These are phyloP conservation scores for Pectinophora gossypiella DNA, from an alignment of 1,140 invertebrate species.

Conservation along the genomic window DNA sequence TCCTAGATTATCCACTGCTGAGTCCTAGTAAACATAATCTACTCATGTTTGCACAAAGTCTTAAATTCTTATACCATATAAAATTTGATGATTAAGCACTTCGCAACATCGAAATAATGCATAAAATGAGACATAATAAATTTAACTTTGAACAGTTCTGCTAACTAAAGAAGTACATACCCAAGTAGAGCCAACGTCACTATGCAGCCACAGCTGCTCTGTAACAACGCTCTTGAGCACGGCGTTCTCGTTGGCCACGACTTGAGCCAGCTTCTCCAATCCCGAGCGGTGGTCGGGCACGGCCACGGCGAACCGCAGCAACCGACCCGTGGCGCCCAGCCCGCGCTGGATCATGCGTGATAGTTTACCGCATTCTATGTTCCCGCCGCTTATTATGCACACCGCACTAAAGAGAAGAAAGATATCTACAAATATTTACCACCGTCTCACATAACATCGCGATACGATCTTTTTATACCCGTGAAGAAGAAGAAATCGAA, in stretches of 20 bases:
- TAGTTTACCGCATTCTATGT: slow-evolving; percentile 46
- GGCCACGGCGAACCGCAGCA: slow-evolving; percentile 47
- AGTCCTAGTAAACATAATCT: neutral
- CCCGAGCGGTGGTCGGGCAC: slow-evolving; percentile 46
- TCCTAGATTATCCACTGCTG: too few relatives aligned
- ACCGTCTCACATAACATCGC: too few relatives aligned
- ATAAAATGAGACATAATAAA: too few relatives aligned
- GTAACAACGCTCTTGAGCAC: slow-evolving; percentile 56
- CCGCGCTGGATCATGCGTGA: slow-evolving; percentile 55
- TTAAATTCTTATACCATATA: too few relatives aligned
- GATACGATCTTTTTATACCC: too few relatives aligned
- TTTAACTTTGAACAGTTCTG: too few relatives aligned
- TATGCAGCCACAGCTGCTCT: slow-evolving; percentile 61
- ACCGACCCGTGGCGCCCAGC: slow-evolving; percentile 39
- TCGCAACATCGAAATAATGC: too few relatives aligned
- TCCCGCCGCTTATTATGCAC: slow-evolving; percentile 56
- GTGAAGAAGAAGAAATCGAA: too few relatives aligned
- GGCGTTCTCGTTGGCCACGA: slow-evolving; percentile 45
- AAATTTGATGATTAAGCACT: too few relatives aligned
- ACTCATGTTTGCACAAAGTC: neutral
- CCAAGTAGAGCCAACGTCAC: slow-evolving; percentile 51
- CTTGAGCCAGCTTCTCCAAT: slow-evolving; percentile 40
- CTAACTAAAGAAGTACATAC: slow-evolving; percentile 25
- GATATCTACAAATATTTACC: too few relatives aligned
- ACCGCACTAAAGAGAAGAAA: slow-evolving; percentile 29